Conservation (phyloP, 1,140 invertebrate genomes). For the Babylonia areolata region DNA sequence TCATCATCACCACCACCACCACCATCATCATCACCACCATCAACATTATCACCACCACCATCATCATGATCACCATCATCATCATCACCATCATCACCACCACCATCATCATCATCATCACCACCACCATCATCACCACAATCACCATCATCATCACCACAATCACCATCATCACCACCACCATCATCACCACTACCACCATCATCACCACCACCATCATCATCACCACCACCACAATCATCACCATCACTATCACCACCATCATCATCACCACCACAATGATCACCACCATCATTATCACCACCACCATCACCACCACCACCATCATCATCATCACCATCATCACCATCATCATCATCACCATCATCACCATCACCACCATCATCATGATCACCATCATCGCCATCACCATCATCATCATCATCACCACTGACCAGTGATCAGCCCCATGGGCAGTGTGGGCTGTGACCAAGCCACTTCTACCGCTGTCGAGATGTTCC, state of each 20-base stretch:
- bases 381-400: not conserved
- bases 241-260: too few relatives aligned
- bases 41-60: too few relatives aligned
- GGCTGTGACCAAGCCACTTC: conserved; percentile 32
- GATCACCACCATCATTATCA: too few relatives aligned
- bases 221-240: too few relatives aligned
- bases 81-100: conserved; percentile 30
- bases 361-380: too few relatives aligned
- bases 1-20: not conserved
- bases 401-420: too few relatives aligned
- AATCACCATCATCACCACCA: conserved; percentile 44
- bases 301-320: too few relatives aligned
- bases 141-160: conserved; percentile 42
- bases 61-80: too few relatives aligned
- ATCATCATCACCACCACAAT: too few relatives aligned
- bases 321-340: too few relatives aligned
- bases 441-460: not conserved
- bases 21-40: conserved; percentile 5
- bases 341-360: too few relatives aligned
- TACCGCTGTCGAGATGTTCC: conserved; percentile 41
- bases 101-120: conserved; percentile 34
- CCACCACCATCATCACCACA: conserved; percentile 15
- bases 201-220: not conserved
- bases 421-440: conserved; percentile 16
- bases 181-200: conserved; percentile 39